A percentile compares a stretch with the other conserved stretches of the same genome.
These are phyloP conservation scores for Telenomus remus DNA, from an alignment of 1,140 invertebrate genomes.

Conservation along the genomic window DNA sequence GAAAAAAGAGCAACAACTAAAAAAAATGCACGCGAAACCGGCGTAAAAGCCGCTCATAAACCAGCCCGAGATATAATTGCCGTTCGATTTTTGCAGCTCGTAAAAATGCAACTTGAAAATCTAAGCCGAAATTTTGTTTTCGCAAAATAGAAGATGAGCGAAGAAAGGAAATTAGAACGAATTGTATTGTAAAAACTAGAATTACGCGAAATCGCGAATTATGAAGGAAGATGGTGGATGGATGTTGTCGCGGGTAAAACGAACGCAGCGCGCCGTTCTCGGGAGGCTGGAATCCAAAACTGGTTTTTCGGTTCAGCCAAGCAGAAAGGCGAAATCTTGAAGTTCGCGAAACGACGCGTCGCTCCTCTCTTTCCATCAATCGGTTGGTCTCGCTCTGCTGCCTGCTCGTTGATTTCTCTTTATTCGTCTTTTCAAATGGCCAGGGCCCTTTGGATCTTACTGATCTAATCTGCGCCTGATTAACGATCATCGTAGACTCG, in stretches of 20 bases:
- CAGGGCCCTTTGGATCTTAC: slow-evolving; percentile 62
- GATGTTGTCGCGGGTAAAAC: no score
- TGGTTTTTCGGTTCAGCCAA: slow-evolving; percentile 58
- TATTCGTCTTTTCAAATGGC: slow-evolving; percentile 57
- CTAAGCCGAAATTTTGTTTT: slow-evolving; percentile 16
- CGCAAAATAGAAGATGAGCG: no score
- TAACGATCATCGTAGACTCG: slow-evolving; percentile 67
- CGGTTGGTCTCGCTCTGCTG: slow-evolving; percentile 18
- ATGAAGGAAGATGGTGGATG: slow-evolving; percentile 18
- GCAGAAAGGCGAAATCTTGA: slow-evolving; percentile 60
- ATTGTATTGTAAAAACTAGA: no score
- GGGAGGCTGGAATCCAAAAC: slow-evolving; percentile 47
- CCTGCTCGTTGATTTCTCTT: slow-evolving; percentile 55
- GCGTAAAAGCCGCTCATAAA: slow-evolving; percentile 62
- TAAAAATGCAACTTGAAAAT: slow-evolving; percentile 62
- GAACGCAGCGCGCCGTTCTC: no score
- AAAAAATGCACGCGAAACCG: slow-evolving; percentile 30
- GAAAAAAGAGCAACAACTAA: slow-evolving; percentile 39
- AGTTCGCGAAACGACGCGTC: slow-evolving; percentile 60
- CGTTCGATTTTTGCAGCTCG: slow-evolving; percentile 67
- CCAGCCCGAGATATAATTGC: slow-evolving; percentile 72
- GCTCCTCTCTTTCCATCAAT: slow-evolving; percentile 13
- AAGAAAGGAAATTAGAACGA: no score
- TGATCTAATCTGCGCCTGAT: slow-evolving; percentile 72
- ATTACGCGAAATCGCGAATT: slow-evolving; percentile 31